Base-by-base conservation (phyloP, 2,888 invertebrate species). In the Caenorhabditis sp. region DNA sequence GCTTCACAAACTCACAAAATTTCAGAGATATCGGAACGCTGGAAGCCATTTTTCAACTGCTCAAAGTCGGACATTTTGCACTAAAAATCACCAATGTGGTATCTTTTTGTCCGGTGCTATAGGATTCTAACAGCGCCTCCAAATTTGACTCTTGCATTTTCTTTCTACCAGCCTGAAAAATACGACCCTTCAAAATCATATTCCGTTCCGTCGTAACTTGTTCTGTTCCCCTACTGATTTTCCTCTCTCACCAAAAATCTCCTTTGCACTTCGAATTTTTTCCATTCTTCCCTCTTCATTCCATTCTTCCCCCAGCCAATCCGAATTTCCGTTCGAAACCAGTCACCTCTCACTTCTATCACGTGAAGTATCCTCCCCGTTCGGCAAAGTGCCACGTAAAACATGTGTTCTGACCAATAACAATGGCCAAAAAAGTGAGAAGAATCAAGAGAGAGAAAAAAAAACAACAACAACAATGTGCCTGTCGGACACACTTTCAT, bases 311-410 rank as follows among this genome's bases (percentile, higher is more conserved):
- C 22, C 19, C 38, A 3, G 24, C 44, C n/a, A 24, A 26, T 47
- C n/a, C 44, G n/a, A 47, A 66, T 49, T 66, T 66, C 64, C 64
- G 64, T 66, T 66, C 28, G 28, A 66, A 49, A 66, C 64, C 49
- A 49, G 64, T 26, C 24, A 31, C 7, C 47, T 47, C 5, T 16
- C 44, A 8, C 12, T 16, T 64, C 28, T 22, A n/a, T 64, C 64
- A 49, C 49, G 64, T 66, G 64, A 66, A 66, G 31, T 66, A 35
- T 12, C 19, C 19, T 12, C 12, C 2, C 38, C 12, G 38, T 12
- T 38, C 2, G 12, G 6, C 12, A 2, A 12, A 38, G 38, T 38
- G 12, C n/a, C 44, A 63, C 63, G 44, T 63, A 58, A n/a, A 26
- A 47, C 49, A 49, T 44, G 64, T 49, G 22, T 49, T 47, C 63